Conservation (phyloP, 2,888 invertebrate genomes). For the Masnerella sp. region DNA sequence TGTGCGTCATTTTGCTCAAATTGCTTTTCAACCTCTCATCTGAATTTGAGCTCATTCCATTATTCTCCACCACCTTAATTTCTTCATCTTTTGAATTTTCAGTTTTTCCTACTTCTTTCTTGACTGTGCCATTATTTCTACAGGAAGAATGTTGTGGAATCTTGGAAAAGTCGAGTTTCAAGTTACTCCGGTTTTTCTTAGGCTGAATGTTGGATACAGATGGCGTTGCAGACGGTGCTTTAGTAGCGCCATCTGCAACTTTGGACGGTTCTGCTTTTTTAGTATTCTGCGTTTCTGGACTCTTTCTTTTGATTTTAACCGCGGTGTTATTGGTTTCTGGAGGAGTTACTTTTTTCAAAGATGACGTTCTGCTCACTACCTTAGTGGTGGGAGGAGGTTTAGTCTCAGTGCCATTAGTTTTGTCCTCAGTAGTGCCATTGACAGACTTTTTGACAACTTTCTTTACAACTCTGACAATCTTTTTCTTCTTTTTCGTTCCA, state of each 20-base stretch:
- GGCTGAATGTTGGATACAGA: neutral
- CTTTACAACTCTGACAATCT: conserved; percentile 69
- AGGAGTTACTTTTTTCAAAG: conserved; percentile 55
- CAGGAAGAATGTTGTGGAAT: conserved; percentile 73
- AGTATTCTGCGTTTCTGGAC: conserved; percentile 41
- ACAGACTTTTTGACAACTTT: conserved; percentile 71
- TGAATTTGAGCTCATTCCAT: neutral
- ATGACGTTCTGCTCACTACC: conserved; percentile 45
- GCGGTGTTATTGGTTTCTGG: conserved; percentile 32
- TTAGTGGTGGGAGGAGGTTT: conserved; percentile 49
- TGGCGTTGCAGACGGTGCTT: conserved; percentile 1
- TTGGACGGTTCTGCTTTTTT: conserved; percentile 30
- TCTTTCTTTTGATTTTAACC: conserved; percentile 42
- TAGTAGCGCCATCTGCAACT: conserved; percentile 12
- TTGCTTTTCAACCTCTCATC: conserved; percentile 57
- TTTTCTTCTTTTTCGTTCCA: conserved; percentile 70
- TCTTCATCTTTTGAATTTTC: conserved; percentile 34
- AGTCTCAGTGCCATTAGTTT: conserved; percentile 65
- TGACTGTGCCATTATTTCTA: conserved; percentile 65
- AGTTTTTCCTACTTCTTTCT: conserved; percentile 42
- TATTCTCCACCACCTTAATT: conserved; percentile 8
- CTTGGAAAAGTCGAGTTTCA: conserved; percentile 73
- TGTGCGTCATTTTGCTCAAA: conserved; percentile 66
- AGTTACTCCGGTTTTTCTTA: conserved; percentile 65
- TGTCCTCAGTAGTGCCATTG: conserved; percentile 67